Conservation (phyloP, 2,888 invertebrate genomes). For the Acanthosoma haemorrhoidale region DNA sequence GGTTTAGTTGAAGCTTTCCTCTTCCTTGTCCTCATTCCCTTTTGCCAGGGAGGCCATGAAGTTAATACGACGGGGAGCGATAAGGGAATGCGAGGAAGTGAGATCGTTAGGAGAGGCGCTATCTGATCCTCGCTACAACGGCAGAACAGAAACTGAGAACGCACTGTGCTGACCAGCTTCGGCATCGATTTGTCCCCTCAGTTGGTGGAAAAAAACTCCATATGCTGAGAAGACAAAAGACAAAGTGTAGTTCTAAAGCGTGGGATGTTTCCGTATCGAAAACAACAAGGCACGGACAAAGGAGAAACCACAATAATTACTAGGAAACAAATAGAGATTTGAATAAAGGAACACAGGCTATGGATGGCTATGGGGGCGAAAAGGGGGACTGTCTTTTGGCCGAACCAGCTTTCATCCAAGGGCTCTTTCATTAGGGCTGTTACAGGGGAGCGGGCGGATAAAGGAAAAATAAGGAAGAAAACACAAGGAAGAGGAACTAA, state of each 20-base stretch:
- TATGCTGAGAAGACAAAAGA: background rate
- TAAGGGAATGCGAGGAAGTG: background rate
- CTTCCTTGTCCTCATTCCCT: background rate
- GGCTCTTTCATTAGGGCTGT: slow-evolving; percentile 8
- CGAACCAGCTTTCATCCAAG: background rate
- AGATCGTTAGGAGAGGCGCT: background rate
- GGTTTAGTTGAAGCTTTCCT: background rate
- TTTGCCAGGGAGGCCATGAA: background rate
- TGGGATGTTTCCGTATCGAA: background rate
- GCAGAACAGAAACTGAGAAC: background rate
- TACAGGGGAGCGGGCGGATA: background rate
- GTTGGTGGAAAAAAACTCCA: background rate
- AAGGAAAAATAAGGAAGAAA: background rate
- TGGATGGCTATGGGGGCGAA: background rate
- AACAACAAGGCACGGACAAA: background rate
- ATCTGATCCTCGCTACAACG: background rate
- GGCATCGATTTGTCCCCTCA: background rate
- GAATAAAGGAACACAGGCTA: background rate
- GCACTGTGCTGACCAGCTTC: background rate
- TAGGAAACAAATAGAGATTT: background rate
- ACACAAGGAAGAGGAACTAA: slow-evolving; percentile 6
- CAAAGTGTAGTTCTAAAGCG: background rate
- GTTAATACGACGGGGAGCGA: background rate
- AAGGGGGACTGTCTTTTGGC: too few species aligned
- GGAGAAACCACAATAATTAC: slow-evolving; percentile 3